A percentile compares a stretch with the other conserved stretches of the same genome.
phyloP scores from a whole-genome alignment of 23 tunicate species.

The Trididemnum clinides region DNA sequence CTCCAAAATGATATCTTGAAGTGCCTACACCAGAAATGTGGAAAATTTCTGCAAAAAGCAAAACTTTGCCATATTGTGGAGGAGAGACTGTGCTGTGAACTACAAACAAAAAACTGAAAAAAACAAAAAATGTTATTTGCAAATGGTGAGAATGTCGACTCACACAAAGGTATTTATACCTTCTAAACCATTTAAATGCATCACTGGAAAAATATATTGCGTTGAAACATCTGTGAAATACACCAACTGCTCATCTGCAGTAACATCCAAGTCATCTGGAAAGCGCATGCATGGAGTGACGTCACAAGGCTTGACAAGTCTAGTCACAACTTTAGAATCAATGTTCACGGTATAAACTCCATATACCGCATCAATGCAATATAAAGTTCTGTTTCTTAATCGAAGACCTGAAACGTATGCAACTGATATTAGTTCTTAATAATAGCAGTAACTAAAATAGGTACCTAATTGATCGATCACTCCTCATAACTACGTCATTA shows the following conservation, averaged over 20 bases:
- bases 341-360: conserved; percentile 48
- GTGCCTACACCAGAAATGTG: not conserved
- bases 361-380: conserved; percentile 62
- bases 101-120: not conserved
- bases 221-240: conserved; percentile 54
- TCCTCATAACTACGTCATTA: no score
- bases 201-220: not conserved
- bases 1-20: not conserved
- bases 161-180: not conserved
- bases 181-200: conserved; percentile 15
- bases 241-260: conserved; percentile 33
- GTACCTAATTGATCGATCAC: no score
- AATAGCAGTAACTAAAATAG: not conserved
- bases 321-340: not conserved
- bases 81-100: not conserved
- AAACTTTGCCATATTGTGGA: not conserved
- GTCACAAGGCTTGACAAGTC: conserved; percentile 38
- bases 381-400: conserved; percentile 19
- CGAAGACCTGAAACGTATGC: conserved; percentile 44
- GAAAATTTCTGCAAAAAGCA: not conserved
- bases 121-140: not conserved
- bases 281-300: conserved; percentile 41
- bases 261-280: conserved; percentile 67
- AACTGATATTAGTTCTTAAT: not conserved
- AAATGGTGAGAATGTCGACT: no score